These are phyloP conservation scores for Rhabditoides inermis DNA, from an alignment of 2,888 invertebrate genomes.

Conservation along the genomic window DNA sequence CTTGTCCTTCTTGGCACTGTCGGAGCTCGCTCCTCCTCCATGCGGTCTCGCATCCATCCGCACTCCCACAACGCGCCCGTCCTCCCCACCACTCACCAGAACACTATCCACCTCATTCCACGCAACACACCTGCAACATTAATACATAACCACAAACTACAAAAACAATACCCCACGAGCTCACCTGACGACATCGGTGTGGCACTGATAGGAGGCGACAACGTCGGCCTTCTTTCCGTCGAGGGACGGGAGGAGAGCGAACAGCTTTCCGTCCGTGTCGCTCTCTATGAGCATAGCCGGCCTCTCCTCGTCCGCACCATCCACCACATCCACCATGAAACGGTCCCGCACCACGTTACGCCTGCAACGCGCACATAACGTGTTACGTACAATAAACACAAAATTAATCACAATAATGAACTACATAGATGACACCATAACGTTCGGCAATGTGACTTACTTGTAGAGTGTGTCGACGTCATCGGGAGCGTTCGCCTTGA, in stretches of 20 bases:
- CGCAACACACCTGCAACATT: too few species aligned
- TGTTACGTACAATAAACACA: not conserved
- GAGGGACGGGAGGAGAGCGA: constrained; percentile 1
- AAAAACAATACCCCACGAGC: too few species aligned
- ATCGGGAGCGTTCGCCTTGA: constrained; percentile 9
- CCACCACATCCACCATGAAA: constrained; percentile 10
- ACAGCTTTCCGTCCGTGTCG: constrained; percentile 10
- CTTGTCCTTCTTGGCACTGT: too few species aligned
- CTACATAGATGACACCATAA: too few species aligned
- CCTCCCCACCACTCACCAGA: too few species aligned
- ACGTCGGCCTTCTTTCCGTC: constrained; percentile 11
- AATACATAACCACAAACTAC: too few species aligned
- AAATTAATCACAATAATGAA: not conserved
- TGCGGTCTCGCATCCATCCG: too few species aligned
- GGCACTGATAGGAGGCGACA: constrained; percentile 9
- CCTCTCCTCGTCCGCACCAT: constrained; percentile 9
- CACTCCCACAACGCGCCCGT: too few species aligned
- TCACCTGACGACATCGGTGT: constrained; percentile 10
- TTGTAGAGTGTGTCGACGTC: constrained; percentile 12
- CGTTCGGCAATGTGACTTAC: constrained; percentile 3
- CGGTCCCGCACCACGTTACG: constrained; percentile 3
- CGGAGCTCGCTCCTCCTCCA: too few species aligned
- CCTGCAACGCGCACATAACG: constrained; percentile 1
- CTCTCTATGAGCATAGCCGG: constrained; percentile 11
- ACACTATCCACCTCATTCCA: too few species aligned